phyloP scores from a whole-genome alignment of 2,888 invertebrate genomes.

The Oligia fasciuncula region DNA sequence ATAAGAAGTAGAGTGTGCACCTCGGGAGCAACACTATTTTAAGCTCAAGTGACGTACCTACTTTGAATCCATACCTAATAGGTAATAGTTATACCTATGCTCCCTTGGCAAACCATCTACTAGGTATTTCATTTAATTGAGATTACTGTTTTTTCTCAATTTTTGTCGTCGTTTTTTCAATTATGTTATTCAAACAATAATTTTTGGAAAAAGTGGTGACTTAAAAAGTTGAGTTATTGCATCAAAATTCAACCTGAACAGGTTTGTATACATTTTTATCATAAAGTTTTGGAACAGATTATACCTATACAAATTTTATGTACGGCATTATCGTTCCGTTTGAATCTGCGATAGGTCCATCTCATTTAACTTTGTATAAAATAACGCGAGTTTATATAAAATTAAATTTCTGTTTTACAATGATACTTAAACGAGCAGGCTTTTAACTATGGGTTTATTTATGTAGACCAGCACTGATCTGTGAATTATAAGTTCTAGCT shows the following conservation, averaged over 20 bases:
- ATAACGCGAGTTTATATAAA: not conserved
- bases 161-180: not conserved
- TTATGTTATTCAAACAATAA: not conserved
- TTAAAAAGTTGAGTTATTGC: not conserved
- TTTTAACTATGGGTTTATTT: not conserved
- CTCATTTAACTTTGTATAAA: not conserved
- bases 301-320: not conserved
- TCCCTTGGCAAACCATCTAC: too few species aligned
- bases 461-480: constrained; percentile 8
- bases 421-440: not conserved
- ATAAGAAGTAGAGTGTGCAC: too few species aligned
- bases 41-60: too few species aligned
- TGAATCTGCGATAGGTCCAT: not conserved
- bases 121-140: not conserved
- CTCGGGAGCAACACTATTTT: too few species aligned
- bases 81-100: too few species aligned
- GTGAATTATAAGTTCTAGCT: not conserved
- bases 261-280: not conserved
- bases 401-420: not conserved
- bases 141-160: too few species aligned
- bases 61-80: too few species aligned
- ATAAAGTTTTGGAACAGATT: not conserved
- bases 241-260: not conserved
- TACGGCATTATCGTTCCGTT: not conserved
- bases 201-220: not conserved